phyloP scores from a whole-genome alignment of 1,140 invertebrate species.

The Pseudomyrmex concolor region DNA sequence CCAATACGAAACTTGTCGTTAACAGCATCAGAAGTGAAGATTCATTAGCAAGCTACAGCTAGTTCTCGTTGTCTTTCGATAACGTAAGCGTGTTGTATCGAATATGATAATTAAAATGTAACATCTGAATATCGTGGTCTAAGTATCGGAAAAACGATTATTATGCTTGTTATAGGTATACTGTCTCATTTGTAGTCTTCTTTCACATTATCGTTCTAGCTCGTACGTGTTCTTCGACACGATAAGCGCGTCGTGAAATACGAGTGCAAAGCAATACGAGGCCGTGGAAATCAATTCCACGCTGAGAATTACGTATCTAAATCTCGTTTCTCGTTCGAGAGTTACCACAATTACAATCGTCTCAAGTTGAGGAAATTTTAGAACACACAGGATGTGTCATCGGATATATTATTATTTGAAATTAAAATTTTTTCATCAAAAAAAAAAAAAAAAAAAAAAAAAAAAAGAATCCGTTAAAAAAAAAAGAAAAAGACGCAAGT shows the following conservation, averaged over 20 bases:
- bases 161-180: neutral
- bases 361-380: neutral
- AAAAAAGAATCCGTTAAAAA: conserved; percentile 4
- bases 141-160: conserved; percentile 35
- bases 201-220: neutral
- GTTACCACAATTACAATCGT: conserved; percentile 25
- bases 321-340: conserved; percentile 26
- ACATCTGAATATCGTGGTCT: conserved; percentile 12
- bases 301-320: conserved; percentile 13
- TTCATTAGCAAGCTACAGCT: conserved; percentile 21
- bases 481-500: neutral
- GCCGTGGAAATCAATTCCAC: conserved; percentile 38
- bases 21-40: conserved; percentile 23
- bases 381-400: neutral
- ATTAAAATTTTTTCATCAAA: neutral
- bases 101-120: conserved; percentile 36
- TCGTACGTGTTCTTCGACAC: neutral
- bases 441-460: neutral
- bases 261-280: conserved; percentile 24
- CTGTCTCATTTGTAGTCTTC: neutral
- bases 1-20: conserved; percentile 28
- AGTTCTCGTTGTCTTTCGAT: neutral
- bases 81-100: conserved; percentile 10
- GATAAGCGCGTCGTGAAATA: conserved; percentile 43
- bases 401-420: neutral